Evolutionary conservation across 2,888 invertebrate genomes (phyloP), one percentile per base, ranked within the genome.

Genomic region (Cordilura impudica): DNA sequence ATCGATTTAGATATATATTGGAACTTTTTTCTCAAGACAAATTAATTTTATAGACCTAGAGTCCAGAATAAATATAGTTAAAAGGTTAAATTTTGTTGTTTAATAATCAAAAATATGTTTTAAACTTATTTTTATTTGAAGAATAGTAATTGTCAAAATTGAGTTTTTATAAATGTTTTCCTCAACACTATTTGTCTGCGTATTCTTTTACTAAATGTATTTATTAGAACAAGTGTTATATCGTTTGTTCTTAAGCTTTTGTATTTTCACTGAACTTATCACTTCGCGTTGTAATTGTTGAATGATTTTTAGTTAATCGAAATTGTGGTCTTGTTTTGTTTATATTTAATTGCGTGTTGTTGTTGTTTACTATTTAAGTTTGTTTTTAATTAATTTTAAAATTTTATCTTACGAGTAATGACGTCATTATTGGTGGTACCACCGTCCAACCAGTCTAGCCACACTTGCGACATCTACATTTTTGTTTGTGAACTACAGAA

Each of bases 201-300:
- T n/a, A 58, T 21, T 45, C 53, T 35, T 58, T 21, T 23, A 47
- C 18, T 49, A 1, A 18, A 31, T 26, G 5, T 49, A 26, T 21
- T 47, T 65, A 12, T 39, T 35, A 12, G 16, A n/a, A 31, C 12
- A 21, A 21, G 47, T 60, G 19, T 16, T 19, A 21, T 31, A 45
- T 53, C 47, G 54, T 63, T 39, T 53, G 39, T 60, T 2, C 12
- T 35, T 6, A 10, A 31, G 21, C 12, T 16, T 58, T 66, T 71
- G 58, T 71, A 53, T 54, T 72, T 73, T 56, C 16, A 69, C 69
- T 78, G 73, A 81, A 81, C 81, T 83, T 81, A 75, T 82, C 81
- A 71, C 81, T 83, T 81, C 43, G 80, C 77, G 72, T 81, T 81
- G 78, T 70, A 73, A 49, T 81, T 82, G 66, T 81, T 83, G 81